Evolutionary conservation across 2,888 invertebrate genomes (phyloP), one percentile per base, ranked within the genome.

Genomic region (Neocrepidodera transversa): DNA sequence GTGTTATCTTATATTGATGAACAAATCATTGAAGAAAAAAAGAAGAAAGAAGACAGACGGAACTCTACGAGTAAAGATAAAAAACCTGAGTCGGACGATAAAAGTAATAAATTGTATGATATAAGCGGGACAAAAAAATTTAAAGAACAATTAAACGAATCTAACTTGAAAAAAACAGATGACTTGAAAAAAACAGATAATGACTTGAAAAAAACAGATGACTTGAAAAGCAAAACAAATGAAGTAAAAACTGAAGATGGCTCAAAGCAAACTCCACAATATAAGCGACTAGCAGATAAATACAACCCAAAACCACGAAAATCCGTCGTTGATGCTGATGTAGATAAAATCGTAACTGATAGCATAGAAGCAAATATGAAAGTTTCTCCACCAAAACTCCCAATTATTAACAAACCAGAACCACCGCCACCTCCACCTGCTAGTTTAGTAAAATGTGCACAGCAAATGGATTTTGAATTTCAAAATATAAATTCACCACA

Each of bases 271-370:
- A 3, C 32, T 11, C 32, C 11, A n/a, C 32, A 28, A 11, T 74
- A 61, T 60, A 73, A 70, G 66, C 68, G 80, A n/a, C 62, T 81
- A 16, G 82, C 81, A 1, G 78, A 80, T 59, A 82, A 82, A 68
- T 82, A 81, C 58, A 78, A 81, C 68, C 81, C 80, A 1, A 80
- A 79, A 71, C 81, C 81, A 1, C 73, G 78, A 28, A 75, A 70
- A 61, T 53, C 67, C 14, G 42, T 62, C 6, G 30, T 63, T 2
- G 68, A 67, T 5, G n/a, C 70, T 63, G 75, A 77, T 42, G 56
- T 73, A 3, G 76, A 78, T 30, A 77, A 75, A 55, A 66, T 68
- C 13, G 73, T 76, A 32, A 65, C 74, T 0, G 69, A 70, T 1
- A 70, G 64, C 42, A 71, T 71, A 26, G 72, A 74, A 52, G 66